Evolutionary conservation across 2,797 vertebrate species (phyloP).

Genomic region (Hafferia zeledoni): DNA sequence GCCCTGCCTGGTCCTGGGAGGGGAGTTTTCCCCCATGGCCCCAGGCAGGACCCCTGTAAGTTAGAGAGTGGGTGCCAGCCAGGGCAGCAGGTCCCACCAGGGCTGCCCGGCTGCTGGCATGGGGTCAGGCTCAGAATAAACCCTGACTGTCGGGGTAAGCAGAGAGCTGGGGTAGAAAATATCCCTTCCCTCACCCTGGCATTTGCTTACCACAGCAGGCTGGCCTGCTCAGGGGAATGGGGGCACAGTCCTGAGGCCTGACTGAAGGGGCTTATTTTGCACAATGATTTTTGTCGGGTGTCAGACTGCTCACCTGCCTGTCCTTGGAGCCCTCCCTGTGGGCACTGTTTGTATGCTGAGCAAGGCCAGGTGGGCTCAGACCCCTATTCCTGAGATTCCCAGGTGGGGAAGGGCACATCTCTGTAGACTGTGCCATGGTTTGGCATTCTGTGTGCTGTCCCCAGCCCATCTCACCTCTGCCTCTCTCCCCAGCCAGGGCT

Average conservation of each 20-base stretch:
- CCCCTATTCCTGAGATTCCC: background rate
- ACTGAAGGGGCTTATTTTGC: constrained; percentile 33
- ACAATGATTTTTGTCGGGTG: background rate
- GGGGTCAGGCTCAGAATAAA: constrained; percentile 60
- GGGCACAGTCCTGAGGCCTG: background rate
- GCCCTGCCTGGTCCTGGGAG: rapidly evolving
- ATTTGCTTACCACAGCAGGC: background rate
- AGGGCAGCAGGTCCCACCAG: background rate
- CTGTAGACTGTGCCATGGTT: rapidly evolving
- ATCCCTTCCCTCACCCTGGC: constrained; percentile 32
- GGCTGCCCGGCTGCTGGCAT: background rate
- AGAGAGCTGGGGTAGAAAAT: background rate
- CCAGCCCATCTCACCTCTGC: constrained; percentile 22
- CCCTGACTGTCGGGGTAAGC: background rate
- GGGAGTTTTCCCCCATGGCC: rapidly evolving
- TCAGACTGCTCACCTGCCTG: background rate
- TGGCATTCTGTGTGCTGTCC: rapidly evolving
- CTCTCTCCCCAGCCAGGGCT: constrained; percentile 73
- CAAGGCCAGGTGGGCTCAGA: background rate
- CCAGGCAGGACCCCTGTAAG: rapidly evolving
- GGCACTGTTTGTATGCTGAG: background rate
- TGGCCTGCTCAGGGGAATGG: background rate
- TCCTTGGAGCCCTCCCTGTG: background rate
- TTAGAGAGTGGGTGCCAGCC: background rate
- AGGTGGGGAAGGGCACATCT: background rate